phyloP scores from a whole-genome alignment of 2,113 vertebrate species.

The Oceanites oceanicus region DNA sequence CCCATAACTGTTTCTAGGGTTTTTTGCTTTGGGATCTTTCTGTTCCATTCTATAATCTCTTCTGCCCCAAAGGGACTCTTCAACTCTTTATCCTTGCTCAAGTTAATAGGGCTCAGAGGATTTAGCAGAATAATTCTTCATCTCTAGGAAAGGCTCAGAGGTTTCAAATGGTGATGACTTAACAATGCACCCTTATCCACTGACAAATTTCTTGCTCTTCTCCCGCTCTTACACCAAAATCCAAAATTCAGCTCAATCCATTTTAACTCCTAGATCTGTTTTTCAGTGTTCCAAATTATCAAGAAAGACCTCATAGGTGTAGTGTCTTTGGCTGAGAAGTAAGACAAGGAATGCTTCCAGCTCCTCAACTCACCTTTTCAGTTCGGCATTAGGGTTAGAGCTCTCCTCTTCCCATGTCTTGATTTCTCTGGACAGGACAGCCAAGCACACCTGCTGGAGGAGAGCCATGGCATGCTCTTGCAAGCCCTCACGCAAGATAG shows the following conservation, averaged over 20 bases:
- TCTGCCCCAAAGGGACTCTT: not conserved
- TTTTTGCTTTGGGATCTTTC: not conserved
- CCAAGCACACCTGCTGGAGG: not conserved
- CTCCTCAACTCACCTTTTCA: not conserved
- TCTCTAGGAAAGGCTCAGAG: conserved; percentile 5
- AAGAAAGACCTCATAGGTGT: not conserved
- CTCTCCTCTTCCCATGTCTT: not conserved
- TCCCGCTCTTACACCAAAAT: not conserved
- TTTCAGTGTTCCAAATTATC: not conserved
- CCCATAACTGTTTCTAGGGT: not conserved
- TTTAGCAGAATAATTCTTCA: not conserved
- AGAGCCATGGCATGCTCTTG: not conserved
- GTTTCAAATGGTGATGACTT: conserved; percentile 2
- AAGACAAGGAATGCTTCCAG: not conserved
- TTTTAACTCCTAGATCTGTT: not conserved
- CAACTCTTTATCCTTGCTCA: not conserved
- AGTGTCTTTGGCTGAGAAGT: not conserved
- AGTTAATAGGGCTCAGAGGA: not conserved
- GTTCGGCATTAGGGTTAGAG: not conserved
- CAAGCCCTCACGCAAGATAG: not conserved
- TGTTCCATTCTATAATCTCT: not conserved
- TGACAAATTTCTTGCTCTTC: not conserved
- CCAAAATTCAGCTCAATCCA: not conserved
- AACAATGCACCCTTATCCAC: not conserved
- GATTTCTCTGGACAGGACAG: not conserved